Conservation (phyloP, 2,797 vertebrate species). For the Limnodromus scolopaceus region DNA sequence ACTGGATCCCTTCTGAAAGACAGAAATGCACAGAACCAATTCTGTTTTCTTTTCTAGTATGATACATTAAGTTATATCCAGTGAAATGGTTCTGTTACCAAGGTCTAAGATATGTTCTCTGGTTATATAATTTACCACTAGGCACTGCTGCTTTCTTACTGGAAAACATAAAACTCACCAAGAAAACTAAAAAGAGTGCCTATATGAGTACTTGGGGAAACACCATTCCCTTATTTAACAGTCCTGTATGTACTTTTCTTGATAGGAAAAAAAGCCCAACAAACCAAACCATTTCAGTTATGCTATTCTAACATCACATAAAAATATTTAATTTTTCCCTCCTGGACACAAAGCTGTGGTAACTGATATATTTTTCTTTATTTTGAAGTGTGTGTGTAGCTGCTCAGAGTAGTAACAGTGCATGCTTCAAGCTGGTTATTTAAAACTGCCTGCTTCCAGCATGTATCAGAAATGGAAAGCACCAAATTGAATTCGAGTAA, state of each 20-base stretch:
- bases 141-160: background rate
- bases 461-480: background rate
- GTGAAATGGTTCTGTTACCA: background rate
- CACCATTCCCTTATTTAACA: background rate
- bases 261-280: background rate
- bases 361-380: background rate
- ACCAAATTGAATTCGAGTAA: slow-evolving; percentile 45
- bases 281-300: background rate
- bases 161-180: background rate
- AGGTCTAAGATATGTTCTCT: background rate
- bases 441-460: background rate
- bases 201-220: background rate
- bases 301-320: background rate
- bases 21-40: background rate
- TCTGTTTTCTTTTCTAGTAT: background rate
- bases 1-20: background rate
- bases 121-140: background rate
- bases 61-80: background rate
- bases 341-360: background rate
- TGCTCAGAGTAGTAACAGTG: background rate
- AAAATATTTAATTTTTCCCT: slow-evolving; percentile 14
- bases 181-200: background rate
- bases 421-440: background rate
- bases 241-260: background rate
- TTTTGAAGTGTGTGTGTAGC: background rate